Conservation (phyloP, 2,888 invertebrate species). For the Drosophila bunnanda region DNA sequence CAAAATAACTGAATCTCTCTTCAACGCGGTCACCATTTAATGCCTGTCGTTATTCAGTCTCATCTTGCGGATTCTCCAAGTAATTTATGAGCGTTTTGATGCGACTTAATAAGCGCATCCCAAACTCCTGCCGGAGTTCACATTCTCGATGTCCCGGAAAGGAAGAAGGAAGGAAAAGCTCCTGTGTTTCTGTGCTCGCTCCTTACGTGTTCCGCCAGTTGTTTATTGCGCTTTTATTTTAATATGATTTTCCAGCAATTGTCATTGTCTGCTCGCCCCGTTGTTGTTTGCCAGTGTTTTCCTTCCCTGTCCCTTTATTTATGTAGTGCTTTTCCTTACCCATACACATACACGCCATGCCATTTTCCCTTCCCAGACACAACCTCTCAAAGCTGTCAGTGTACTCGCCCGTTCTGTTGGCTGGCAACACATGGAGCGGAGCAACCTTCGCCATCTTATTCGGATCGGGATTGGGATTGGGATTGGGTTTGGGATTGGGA, state of each 20-base stretch:
- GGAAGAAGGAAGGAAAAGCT: constrained; percentile 1
- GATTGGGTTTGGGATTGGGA: constrained; percentile 8
- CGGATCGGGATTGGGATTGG: constrained; percentile 13
- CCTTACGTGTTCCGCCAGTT: constrained; percentile 27
- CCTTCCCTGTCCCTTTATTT: constrained; percentile 24
- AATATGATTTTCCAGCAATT: constrained; percentile 67
- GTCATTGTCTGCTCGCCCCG: constrained; percentile 43
- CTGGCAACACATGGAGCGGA: constrained; percentile 32
- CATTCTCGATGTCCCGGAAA: not conserved
- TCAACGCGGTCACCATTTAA: constrained; percentile 17
- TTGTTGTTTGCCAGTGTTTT: constrained; percentile 44
- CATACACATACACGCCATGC: not conserved
- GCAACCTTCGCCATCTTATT: constrained; percentile 32
- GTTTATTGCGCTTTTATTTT: constrained; percentile 63
- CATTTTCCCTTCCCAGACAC: constrained; percentile 29
- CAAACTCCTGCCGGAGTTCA: constrained; percentile 3
- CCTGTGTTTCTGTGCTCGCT: not conserved
- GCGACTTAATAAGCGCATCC: constrained; percentile 41
- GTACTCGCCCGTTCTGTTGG: constrained; percentile 11
- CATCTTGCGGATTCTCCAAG: constrained; percentile 21
- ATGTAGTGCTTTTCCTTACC: constrained; percentile 16
- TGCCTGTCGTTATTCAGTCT: constrained; percentile 16
- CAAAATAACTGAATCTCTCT: not conserved
- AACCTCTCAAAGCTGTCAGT: constrained; percentile 44
- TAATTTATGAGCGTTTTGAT: constrained; percentile 40